Conservation (phyloP, 1,140 invertebrate genomes). For the Drosophila paulistorum region DNA sequence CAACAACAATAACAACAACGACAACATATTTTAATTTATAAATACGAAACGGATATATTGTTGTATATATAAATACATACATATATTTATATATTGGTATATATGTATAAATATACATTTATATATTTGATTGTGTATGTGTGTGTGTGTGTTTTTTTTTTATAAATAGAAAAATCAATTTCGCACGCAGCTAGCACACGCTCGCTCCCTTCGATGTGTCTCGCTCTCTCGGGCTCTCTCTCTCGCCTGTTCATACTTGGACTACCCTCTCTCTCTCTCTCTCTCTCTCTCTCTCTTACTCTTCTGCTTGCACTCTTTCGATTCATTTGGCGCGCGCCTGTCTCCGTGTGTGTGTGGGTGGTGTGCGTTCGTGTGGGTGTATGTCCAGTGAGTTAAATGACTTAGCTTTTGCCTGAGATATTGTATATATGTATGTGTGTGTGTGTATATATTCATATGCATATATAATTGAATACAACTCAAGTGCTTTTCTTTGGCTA, state of each 20-base stretch:
- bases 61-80: constrained; percentile 30
- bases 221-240: constrained; percentile 30
- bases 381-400: constrained; percentile 52
- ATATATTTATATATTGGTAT: neutral
- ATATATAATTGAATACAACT: constrained; percentile 77
- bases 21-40: constrained; percentile 47
- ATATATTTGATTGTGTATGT: too few species aligned
- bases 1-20: constrained; percentile 26
- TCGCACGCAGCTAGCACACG: constrained; percentile 66
- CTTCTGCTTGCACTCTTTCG: constrained; percentile 23
- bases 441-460: constrained; percentile 19
- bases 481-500: constrained; percentile 77
- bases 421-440: neutral
- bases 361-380: constrained; percentile 42
- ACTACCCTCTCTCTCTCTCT: constrained; percentile 14
- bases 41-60: constrained; percentile 67
- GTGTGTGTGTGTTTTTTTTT: constrained; percentile 64
- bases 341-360: constrained; percentile 23
- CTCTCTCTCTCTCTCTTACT: constrained; percentile 24
- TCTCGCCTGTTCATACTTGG: neutral
- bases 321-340: constrained; percentile 51
- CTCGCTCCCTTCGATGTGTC: constrained; percentile 16
- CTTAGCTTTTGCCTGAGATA: constrained; percentile 35
- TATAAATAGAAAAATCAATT: constrained; percentile 82
- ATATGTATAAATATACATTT: neutral